These are phyloP conservation scores for Sylvia borin DNA, from an alignment of 2,797 vertebrate genomes.

Conservation along the genomic window DNA sequence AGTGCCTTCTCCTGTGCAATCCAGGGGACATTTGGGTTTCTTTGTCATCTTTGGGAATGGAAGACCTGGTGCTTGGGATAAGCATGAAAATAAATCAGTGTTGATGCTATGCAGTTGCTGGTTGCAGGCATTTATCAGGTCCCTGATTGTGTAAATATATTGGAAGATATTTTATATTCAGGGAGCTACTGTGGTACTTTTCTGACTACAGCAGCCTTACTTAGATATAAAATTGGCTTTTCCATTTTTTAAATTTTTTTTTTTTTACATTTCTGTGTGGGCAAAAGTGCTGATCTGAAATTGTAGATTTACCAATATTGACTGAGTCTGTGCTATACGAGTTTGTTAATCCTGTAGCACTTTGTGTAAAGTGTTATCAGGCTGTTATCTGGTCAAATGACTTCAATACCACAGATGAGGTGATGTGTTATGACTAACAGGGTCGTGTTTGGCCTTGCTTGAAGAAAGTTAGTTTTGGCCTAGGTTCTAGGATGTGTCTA, in stretches of 20 bases:
- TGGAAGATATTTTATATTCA: not conserved
- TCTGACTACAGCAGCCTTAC: not conserved
- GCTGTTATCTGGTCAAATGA: not conserved
- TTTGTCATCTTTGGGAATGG: not conserved
- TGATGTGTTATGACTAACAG: slow-evolving; percentile 2
- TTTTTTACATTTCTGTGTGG: not conserved
- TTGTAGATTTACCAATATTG: not conserved
- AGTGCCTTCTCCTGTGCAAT: not conserved
- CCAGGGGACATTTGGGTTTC: not conserved
- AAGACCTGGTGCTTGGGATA: not conserved
- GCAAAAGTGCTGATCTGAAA: not conserved
- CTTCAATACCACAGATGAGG: not conserved
- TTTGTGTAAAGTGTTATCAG: not conserved
- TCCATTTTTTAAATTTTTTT: not conserved
- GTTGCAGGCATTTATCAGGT: not conserved
- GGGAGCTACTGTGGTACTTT: not conserved
- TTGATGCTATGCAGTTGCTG: not conserved
- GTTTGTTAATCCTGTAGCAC: not conserved
- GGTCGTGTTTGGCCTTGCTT: slow-evolving; percentile 13
- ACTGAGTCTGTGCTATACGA: not conserved
- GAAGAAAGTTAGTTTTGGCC: not conserved
- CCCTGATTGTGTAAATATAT: not conserved
- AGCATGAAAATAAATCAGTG: not conserved
- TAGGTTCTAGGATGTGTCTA: not conserved
- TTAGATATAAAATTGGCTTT: not conserved